phyloP scores from a whole-genome alignment of 2,888 invertebrate genomes.

The Bembecia ichneumoniformis region DNA sequence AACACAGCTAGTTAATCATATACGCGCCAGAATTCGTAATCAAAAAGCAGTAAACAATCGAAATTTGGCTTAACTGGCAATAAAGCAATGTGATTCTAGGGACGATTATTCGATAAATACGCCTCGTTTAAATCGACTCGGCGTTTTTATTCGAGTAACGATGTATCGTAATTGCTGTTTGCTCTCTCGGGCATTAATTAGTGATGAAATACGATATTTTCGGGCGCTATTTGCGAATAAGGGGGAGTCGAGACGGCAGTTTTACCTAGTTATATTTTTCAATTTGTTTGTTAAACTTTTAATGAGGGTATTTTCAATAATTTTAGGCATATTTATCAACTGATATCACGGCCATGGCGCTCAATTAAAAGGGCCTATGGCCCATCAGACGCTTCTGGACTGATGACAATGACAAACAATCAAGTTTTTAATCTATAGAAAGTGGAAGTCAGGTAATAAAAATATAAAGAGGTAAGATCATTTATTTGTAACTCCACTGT shows the following conservation, averaged over 20 bases:
- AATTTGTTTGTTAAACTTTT: not conserved
- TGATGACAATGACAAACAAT: no score
- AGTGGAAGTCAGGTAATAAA: no score
- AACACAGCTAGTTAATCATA: no score
- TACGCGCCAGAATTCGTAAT: slow-evolving; percentile 10
- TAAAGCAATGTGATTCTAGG: slow-evolving; percentile 37
- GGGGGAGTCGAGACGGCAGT: slow-evolving; percentile 3
- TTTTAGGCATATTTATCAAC: no score
- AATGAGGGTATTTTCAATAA: not conserved
- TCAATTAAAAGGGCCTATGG: no score
- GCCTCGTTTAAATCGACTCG: slow-evolving; percentile 31
- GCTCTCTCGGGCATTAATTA: slow-evolving; percentile 52
- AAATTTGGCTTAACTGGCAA: slow-evolving; percentile 49
- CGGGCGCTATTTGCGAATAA: slow-evolving; percentile 24
- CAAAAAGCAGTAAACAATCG: slow-evolving; percentile 35
- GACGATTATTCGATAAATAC: slow-evolving; percentile 33
- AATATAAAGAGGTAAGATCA: no score
- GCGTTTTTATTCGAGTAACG: slow-evolving; percentile 38
- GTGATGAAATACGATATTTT: slow-evolving; percentile 60
- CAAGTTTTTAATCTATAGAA: no score
- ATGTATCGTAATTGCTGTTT: slow-evolving; percentile 59
- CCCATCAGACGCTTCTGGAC: no score
- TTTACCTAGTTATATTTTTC: not conserved
- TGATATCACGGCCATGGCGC: no score
- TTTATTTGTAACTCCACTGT: no score